Evolutionary conservation across 1,140 invertebrate species (phyloP).

Genomic region (Microplitis mediator): DNA sequence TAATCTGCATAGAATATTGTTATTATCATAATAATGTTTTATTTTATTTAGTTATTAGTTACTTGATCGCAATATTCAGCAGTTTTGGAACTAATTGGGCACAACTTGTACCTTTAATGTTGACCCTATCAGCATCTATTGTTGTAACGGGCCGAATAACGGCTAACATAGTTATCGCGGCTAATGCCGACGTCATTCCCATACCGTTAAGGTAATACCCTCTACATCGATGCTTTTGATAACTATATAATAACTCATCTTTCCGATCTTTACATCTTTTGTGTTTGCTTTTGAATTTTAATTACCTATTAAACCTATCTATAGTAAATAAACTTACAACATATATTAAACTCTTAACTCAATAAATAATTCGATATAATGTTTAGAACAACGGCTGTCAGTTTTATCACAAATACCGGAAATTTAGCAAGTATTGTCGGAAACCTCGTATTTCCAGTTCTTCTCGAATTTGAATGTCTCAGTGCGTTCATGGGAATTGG

Average conservation of each 20-base stretch:
- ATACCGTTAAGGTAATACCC: slow-evolving; percentile 51
- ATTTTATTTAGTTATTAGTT: slow-evolving; percentile 43
- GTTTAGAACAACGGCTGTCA: slow-evolving; percentile 43
- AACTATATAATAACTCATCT: slow-evolving; percentile 18
- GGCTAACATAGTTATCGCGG: slow-evolving; percentile 42
- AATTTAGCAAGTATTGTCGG: slow-evolving; percentile 51
- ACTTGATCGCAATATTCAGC: slow-evolving; percentile 47
- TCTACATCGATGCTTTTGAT: neutral
- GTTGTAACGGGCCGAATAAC: slow-evolving; percentile 52
- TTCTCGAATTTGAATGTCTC: slow-evolving; percentile 45
- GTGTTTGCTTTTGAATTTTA: neutral
- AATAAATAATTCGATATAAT: neutral
- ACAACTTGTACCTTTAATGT: slow-evolving; percentile 50
- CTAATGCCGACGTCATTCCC: slow-evolving; percentile 52
- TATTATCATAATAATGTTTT: neutral
- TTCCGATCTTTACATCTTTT: neutral
- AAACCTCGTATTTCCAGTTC: slow-evolving; percentile 51
- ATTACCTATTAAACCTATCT: slow-evolving; percentile 2
- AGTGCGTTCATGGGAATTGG: slow-evolving; percentile 49
- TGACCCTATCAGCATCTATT: slow-evolving; percentile 45
- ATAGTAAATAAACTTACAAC: neutral
- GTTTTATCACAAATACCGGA: slow-evolving; percentile 45
- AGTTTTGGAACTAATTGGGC: slow-evolving; percentile 55
- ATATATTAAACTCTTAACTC: neutral
- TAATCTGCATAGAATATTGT: neutral